Evolutionary conservation across 92 coral and sea anemone species (phyloP), one percentile per base, ranked within the genome.

Genomic region (Palythoa caribaeorum): DNA sequence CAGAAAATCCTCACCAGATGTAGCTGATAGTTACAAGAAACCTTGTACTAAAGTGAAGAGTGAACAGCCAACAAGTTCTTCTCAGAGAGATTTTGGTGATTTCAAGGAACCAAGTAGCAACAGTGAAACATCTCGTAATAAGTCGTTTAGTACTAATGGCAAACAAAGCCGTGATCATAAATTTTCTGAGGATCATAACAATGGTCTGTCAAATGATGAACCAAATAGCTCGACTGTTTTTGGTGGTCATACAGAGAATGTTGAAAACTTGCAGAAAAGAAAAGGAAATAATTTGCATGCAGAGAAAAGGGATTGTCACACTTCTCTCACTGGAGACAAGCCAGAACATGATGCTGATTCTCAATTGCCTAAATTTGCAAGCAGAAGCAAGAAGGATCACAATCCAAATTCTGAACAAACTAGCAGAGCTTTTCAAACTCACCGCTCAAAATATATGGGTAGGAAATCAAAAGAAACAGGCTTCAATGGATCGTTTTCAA

Each of bases 1-100:
- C 55, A 60, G 73, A 37, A 91, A 88, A 73, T 13, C 69, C 35
- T 28, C 47, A 12, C 11, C 86, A 3, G 71, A 53, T 20, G 63
- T n/a, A 44, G 80, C 1, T 66, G 65, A 39, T 54, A 16, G 10
- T 66, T 10, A 3, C 5, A 81, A 5, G n/a, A 20, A 9, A 20
- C 53, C 75, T 44, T 63, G 48, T 11, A 39, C 3, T 51, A 51
- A 76, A 54, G 44, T 44, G 71, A 69, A 54, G 48, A 76, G 9
- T 74, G 76, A 83, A 38, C 36, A 68, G 36, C 47, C 44, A 38
- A 87, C 28, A 50, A 39, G 84, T 54, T 14, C 69, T 28, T 57
- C 36, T 9, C 52, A 78, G 16, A 52, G 12, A 14, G 73, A 62
- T 60, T 60, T 17, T 35, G 73, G 73, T 21, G 39, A 14, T 79